phyloP scores from a whole-genome alignment of 2,797 vertebrate species.

The Hypotaenidia okinawae region DNA sequence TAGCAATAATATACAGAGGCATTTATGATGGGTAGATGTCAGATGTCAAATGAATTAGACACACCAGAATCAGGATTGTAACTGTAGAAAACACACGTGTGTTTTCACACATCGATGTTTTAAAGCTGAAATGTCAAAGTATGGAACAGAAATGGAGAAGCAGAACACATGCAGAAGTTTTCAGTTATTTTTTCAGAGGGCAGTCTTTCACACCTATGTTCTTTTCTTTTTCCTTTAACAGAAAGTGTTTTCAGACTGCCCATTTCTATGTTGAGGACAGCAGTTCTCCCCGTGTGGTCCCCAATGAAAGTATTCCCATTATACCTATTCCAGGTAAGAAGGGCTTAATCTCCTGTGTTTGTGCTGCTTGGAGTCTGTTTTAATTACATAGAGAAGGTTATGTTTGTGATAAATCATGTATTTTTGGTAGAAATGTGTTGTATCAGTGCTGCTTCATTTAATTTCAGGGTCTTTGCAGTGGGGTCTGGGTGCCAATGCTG shows the following conservation, averaged over 20 bases:
- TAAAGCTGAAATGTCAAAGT: not conserved
- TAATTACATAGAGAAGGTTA: not conserved
- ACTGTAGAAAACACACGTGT: not conserved
- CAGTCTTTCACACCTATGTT: not conserved
- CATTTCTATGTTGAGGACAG: slow-evolving; percentile 99
- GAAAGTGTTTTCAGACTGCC: slow-evolving; percentile 98
- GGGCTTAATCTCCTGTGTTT: not conserved
- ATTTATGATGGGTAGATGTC: not conserved
- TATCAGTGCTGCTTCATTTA: not conserved
- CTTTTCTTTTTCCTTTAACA: slow-evolving; percentile 75
- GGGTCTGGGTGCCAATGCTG: not conserved
- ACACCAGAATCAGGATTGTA: not conserved
- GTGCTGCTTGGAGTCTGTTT: not conserved
- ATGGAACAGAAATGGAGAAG: not conserved
- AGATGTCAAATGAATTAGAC: not conserved
- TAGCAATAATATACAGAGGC: not conserved
- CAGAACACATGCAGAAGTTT: not conserved
- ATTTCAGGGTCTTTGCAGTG: not conserved
- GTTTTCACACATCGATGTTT: not conserved
- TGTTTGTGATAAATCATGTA: not conserved
- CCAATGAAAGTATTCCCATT: slow-evolving; percentile 95
- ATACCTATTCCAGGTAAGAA: slow-evolving; percentile 95
- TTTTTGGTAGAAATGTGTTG: not conserved
- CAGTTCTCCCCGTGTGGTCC: slow-evolving; percentile 94
- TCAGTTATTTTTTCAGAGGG: not conserved